Base-by-base conservation (phyloP, 2,113 vertebrate genomes). In the Melanotaenia duboulayi region DNA sequence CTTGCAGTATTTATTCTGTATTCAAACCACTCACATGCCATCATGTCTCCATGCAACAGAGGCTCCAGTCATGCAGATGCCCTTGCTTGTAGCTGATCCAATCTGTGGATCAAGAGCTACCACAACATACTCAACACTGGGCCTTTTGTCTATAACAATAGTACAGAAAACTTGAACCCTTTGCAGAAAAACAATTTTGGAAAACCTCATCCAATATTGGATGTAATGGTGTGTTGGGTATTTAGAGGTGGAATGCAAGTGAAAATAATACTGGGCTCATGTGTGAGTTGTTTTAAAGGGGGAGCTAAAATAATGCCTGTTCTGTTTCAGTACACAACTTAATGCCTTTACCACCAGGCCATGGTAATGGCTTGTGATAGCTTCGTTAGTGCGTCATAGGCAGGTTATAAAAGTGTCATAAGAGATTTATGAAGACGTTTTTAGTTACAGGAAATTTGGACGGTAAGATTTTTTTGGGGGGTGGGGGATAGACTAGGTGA, bases 401-500 rank as follows among this genome's bases (percentile, higher is more conserved):
- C 80, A 80, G 83, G 89, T 91, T 90, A 84, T 81, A 78, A 90
- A 91, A 79, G 82, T 81, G 67, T 78, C 86, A 67, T 37, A 13
- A 42, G 19, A 87, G 86, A 93, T 92, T 93, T 92, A 92, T 78
- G 82, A 74, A 85, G 87, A 84, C 81, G 80, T 78, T 88, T 92
- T 90, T 84, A 82, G 90, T 92, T 89, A 83, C 89, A 91, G 90
- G 90, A 90, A 90, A 92, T 89, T 86, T 87, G 35, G 32, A 70
- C 37, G 78, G 78, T 11, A 22, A 80, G 75, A 82, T 87, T 35
- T 35, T 35, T 35, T 35, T 35, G 42, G 23, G 24, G 37, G 54
- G 42, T 32, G 10, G 9, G 7, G 5, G 16, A n/a, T n/a, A n/a
- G n/a, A n/a, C n/a, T n/a, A 11, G 25, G 13, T 48, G 32, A 13